Evolutionary conservation across 1,140 invertebrate species (phyloP), one percentile per base, ranked within the genome.

Genomic region (Eueides isabella): DNA sequence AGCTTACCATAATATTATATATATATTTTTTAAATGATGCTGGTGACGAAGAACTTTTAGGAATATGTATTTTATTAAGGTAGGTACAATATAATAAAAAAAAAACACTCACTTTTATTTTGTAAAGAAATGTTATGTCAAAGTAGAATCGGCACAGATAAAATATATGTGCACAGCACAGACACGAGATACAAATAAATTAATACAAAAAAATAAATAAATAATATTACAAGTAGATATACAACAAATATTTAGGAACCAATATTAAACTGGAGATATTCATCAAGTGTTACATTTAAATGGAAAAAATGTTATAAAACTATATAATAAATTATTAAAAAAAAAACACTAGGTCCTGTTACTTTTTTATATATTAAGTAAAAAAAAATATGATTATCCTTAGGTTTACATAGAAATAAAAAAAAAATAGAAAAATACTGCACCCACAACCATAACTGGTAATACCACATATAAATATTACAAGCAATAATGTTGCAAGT

Each of bases 401-500:
- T 55, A 55, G 9, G 11, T 55, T 55, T 19, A 55, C 48, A 11
- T 19, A 23, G 12, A 55, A 55, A 55, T 6, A 55, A 11, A 12
- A 12, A 23, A 55, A 23, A 55, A 38, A 38, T 9, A 38, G 11
- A 5, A 38, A 6, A 55, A 26, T 26, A 26, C 48, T 55, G 48
- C 48, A 55, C 48, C 48, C 11, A 55, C 23, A 55, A 55, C 48
- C 48, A 11, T 55, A 55, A 55, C 19, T 26, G 48, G 48, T 55
- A 55, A 55, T 26, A 26, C 41, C 16, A 31, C 31, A 31, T 6
- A 38, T 38, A 38, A 38, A 16, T 38, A 16, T 38, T 38, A 16
- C 35, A 38, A 16, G 6, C 35, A 38, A 38, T 38, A 12, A 38
- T 38, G 35, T 38, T 16, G 12, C 6, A 16, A 38, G 16, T 19